Conservation (phyloP, 2,113 vertebrate species). For the Microcebus murinus region DNA sequence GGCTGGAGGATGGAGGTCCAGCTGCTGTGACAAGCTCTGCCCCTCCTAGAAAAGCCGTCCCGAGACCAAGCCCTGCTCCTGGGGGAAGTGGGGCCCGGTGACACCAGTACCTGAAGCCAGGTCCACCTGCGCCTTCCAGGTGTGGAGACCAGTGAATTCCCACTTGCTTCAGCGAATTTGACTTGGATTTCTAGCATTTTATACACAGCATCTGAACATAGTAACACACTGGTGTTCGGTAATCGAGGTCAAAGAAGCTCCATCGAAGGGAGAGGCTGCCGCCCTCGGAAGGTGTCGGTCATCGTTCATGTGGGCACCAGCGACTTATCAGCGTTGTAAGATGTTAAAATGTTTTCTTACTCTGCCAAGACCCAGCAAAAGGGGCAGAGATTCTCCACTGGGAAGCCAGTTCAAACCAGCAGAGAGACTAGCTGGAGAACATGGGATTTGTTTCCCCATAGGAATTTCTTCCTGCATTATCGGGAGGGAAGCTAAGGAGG, state of each 20-base stretch:
- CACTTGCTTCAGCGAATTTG: too few relatives aligned
- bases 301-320: not conserved
- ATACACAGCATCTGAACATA: not conserved
- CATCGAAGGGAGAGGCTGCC: not conserved
- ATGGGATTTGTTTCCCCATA: fast-evolving
- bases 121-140: not conserved
- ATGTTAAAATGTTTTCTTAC: not conserved
- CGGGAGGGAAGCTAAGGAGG: too few relatives aligned
- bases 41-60: fast-evolving
- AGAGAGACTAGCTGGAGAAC: not conserved
- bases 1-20: not conserved
- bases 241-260: too few relatives aligned
- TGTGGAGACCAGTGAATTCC: not conserved
- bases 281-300: not conserved
- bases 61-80: fast-evolving
- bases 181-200: not conserved
- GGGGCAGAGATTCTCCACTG: not conserved
- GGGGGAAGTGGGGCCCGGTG: not conserved
- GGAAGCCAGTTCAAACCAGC: not conserved
- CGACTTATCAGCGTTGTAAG: not conserved
- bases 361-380: not conserved
- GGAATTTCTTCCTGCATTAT: fast-evolving
- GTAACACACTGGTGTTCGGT: not conserved
- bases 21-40: too few relatives aligned
- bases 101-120: fast-evolving